phyloP scores from a whole-genome alignment of 2,797 vertebrate species.

The Argya squamiceps region DNA sequence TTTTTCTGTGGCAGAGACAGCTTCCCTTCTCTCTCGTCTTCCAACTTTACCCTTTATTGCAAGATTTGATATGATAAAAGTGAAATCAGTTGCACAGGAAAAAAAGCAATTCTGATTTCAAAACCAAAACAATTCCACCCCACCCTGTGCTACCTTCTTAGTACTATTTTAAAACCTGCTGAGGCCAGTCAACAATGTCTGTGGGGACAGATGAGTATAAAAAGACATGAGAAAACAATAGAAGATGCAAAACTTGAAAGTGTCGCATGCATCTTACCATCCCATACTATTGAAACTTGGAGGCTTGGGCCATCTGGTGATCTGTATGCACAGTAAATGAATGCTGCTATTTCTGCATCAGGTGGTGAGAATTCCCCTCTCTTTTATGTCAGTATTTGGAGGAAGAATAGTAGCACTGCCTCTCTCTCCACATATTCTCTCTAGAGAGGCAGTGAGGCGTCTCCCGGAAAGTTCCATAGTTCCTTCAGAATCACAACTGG shows the following conservation, averaged over 20 bases:
- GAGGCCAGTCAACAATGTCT: not conserved
- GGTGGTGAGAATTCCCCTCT: not conserved
- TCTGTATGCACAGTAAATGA: not conserved
- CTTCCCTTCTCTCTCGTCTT: conserved; percentile 17
- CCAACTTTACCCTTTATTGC: not conserved
- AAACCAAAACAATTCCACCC: not conserved
- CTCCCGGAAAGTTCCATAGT: not conserved
- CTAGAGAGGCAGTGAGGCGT: not conserved
- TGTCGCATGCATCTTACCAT: not conserved
- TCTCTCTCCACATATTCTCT: not conserved
- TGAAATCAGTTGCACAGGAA: not conserved
- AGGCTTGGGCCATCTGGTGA: not conserved
- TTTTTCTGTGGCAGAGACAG: not conserved
- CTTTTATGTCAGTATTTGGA: not conserved
- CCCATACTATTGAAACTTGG: not conserved
- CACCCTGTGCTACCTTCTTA: not conserved
- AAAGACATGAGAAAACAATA: not conserved
- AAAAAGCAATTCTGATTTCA: not conserved
- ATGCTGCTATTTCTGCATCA: not conserved
- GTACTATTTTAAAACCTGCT: not conserved
- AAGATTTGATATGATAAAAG: not conserved
- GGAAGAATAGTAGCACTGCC: not conserved
- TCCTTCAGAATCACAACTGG: not conserved
- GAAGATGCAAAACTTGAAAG: not conserved
- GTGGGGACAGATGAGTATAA: not conserved